Evolutionary conservation across 2,888 invertebrate species (phyloP).

Genomic region (Ernsta delagoae): DNA sequence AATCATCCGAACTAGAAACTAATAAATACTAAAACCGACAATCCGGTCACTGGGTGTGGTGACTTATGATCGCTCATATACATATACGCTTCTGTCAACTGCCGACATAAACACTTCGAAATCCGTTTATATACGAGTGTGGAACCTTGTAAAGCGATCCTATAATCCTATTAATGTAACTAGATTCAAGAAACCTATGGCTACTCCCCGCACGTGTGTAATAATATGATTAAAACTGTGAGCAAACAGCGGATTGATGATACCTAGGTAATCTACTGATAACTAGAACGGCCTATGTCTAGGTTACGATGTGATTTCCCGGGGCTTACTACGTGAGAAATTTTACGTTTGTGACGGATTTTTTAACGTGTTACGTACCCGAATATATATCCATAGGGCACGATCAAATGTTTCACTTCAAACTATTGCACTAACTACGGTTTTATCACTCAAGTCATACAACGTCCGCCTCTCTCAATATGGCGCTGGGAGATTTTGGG

Average conservation of each 20-base stretch:
- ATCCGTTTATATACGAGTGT: conserved; percentile 86
- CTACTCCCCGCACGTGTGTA: conserved; percentile 87
- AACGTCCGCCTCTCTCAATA: conserved; percentile 91
- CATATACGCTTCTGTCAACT: conserved; percentile 87
- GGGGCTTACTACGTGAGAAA: conserved; percentile 57
- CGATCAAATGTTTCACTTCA: conserved; percentile 83
- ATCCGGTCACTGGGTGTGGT: conserved; percentile 87
- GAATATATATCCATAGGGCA: conserved; percentile 86
- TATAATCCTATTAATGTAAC: conserved; percentile 91
- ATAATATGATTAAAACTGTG: conserved; percentile 88
- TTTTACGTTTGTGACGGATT: conserved; percentile 61
- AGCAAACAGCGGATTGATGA: conserved; percentile 86
- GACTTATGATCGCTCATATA: conserved; percentile 86
- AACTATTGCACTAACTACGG: conserved; percentile 84
- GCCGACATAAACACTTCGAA: conserved; percentile 86
- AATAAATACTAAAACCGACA: conserved; percentile 83
- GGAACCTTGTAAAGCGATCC: conserved; percentile 85
- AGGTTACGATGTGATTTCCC: conserved; percentile 82
- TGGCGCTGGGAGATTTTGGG: conserved; percentile 88
- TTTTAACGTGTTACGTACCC: conserved; percentile 80
- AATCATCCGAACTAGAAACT: conserved; percentile 81
- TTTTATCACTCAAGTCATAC: conserved; percentile 84
- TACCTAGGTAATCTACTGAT: conserved; percentile 85
- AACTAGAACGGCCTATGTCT: conserved; percentile 87
- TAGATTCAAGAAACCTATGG: conserved; percentile 91